Conservation (phyloP, 2,113 vertebrate genomes). For the Lophura nycthemera region DNA sequence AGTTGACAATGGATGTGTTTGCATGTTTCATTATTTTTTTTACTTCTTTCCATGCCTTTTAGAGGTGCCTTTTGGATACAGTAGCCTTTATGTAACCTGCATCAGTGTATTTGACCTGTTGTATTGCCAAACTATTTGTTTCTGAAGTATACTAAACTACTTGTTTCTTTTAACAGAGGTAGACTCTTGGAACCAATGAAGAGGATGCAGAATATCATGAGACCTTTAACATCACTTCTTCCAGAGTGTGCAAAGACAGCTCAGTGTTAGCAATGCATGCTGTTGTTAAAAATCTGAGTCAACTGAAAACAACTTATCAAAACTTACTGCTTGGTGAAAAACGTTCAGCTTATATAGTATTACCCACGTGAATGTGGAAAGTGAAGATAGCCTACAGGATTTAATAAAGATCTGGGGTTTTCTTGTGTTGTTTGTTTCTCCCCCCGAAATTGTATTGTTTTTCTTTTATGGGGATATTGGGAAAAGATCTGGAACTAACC, state of each 20-base stretch:
- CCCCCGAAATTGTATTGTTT: background rate
- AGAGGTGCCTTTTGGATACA: background rate
- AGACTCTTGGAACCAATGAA: background rate
- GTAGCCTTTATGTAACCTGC: background rate
- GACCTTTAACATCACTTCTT: background rate
- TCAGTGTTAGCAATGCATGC: background rate
- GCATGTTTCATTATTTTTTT: background rate
- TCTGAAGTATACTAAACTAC: background rate
- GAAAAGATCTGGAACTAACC: background rate
- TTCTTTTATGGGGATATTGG: background rate
- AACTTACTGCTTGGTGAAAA: background rate
- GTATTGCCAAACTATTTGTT: background rate
- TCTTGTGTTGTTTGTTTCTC: background rate
- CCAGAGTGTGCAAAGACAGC: background rate
- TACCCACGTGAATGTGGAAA: background rate
- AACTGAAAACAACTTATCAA: background rate
- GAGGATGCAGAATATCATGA: background rate
- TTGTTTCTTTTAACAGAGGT: constrained; percentile 24
- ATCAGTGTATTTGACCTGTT: background rate
- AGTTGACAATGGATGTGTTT: background rate
- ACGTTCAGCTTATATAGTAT: background rate
- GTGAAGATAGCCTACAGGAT: background rate
- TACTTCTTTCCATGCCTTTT: background rate
- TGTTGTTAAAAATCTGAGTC: background rate
- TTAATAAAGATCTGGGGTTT: constrained; percentile 34